Percentiles rank a stretch among this genome's conserved stretches.
Evolutionary conservation across 2,113 vertebrate genomes (phyloP).

Genomic region (Haplotaxodon microlepis): DNA sequence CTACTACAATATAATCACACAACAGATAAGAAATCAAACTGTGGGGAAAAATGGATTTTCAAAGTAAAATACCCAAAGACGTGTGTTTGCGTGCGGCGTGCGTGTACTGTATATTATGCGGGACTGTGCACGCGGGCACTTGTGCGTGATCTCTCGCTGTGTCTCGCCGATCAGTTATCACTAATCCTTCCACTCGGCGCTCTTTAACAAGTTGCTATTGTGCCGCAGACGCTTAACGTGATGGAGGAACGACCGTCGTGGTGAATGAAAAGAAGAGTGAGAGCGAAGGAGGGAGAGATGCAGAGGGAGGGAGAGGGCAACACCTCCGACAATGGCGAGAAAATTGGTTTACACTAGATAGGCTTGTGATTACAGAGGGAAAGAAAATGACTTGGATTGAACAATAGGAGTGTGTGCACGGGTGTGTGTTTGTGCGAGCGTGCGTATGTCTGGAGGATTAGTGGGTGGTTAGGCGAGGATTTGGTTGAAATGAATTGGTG

Average conservation of each 20-base stretch:
- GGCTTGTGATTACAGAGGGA: constrained; percentile 66
- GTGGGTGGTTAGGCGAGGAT: constrained; percentile 51
- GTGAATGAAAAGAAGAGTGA: constrained; percentile 52
- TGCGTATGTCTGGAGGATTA: constrained; percentile 40
- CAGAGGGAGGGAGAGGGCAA: constrained; percentile 58
- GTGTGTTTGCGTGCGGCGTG: background rate
- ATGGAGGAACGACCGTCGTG: constrained; percentile 60
- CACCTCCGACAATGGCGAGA: constrained; percentile 67
- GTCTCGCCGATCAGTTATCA: constrained; percentile 61
- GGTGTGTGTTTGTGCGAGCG: constrained; percentile 8
- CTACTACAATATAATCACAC: constrained; percentile 53
- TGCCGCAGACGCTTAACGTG: constrained; percentile 61
- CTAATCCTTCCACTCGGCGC: constrained; percentile 67
- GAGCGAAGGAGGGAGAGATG: constrained; percentile 41
- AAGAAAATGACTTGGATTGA: constrained; percentile 66
- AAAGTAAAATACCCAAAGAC: constrained; percentile 16
- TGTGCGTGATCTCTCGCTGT: constrained; percentile 33
- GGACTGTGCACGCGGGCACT: background rate
- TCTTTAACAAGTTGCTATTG: constrained; percentile 68
- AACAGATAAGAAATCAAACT: constrained; percentile 56
- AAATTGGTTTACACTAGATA: constrained; percentile 74
- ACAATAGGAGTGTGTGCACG: constrained; percentile 48
- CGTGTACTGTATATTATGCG: background rate
- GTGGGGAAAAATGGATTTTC: constrained; percentile 31
- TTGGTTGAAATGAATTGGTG: constrained; percentile 48